Percentiles rank a stretch among this genome's conserved stretches.
These are phyloP conservation scores for Heliconius nattereri DNA, from an alignment of 1,140 invertebrate genomes.

Conservation along the genomic window DNA sequence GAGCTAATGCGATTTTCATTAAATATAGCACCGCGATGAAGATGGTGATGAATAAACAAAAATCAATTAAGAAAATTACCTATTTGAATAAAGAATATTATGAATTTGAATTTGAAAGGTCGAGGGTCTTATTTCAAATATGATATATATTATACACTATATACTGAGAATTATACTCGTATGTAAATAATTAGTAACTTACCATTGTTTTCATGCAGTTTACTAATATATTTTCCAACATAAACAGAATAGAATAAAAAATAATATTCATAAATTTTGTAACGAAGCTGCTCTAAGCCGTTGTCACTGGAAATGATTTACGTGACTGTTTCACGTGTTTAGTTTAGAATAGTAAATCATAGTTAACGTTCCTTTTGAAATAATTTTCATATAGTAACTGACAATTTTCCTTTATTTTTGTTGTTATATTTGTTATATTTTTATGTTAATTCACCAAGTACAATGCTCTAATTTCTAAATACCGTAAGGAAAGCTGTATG, in stretches of 20 bases:
- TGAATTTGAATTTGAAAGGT: no score
- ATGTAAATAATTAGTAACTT: neutral
- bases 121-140: no score
- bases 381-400: conserved; percentile 3
- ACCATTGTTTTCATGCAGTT: neutral
- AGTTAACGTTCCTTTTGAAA: conserved; percentile 2
- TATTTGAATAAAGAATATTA: no score
- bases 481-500: neutral
- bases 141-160: neutral
- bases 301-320: conserved; percentile 8
- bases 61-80: no score
- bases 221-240: neutral
- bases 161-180: neutral
- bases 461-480: neutral
- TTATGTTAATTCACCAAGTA: neutral
- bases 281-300: conserved; percentile 8
- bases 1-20: no score
- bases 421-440: neutral
- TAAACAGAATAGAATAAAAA: neutral
- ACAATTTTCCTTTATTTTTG: neutral
- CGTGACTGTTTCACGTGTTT: conserved; percentile 14
- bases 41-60: no score
- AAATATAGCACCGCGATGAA: no score
- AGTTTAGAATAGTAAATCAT: conserved; percentile 12
- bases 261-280: conserved; percentile 12